Evolutionary conservation across 2,113 vertebrate species (phyloP), one percentile per base, ranked within the genome.

Genomic region (Crotalus viridis): DNA sequence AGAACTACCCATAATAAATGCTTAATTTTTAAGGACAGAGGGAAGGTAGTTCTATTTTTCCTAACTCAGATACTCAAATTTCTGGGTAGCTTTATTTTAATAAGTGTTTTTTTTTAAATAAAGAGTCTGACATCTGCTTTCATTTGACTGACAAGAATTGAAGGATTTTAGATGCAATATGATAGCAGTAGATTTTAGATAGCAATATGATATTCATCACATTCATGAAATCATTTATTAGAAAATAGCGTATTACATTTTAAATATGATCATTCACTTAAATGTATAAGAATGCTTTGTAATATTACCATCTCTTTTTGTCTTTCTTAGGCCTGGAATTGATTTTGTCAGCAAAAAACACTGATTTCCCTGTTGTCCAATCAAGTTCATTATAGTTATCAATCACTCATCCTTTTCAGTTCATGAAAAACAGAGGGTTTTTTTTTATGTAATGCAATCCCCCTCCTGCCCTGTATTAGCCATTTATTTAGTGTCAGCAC

Each of bases 61-160:
- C 91, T 96, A 94, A 94, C 91, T 46, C 94, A 48, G n/a, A 94
- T 95, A 96, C 95, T 85, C 92, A 74, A 39, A 81, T 81, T 81
- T 19, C 33, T 43, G 95, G 90, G 90, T 95, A 90, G 94, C 94
- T 96, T 96, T 94, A 94, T 85, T 96, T 96, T 88, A 94, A 55
- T 51, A 93, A 74, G 57, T 46, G 96, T n/a, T 96, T 95, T 96
- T 96, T 5, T 93, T 96, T 94, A 97, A 95, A 98, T 24, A 98
- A 96, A 96, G 98, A 97, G 98, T 98, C 96, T 98, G 98, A 98
- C 98, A 99, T 97, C 96, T 97, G 95, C 93, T 97, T 93, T 95
- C 97, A 96, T 96, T 98, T 99, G 98, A 99, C 94, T 96, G 98
- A 98, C 98, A 98, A 97, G 96, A 92, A 96, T 85, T 26, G 24